phyloP scores from a whole-genome alignment of 2,797 vertebrate genomes.

The Amniataba percoides region DNA sequence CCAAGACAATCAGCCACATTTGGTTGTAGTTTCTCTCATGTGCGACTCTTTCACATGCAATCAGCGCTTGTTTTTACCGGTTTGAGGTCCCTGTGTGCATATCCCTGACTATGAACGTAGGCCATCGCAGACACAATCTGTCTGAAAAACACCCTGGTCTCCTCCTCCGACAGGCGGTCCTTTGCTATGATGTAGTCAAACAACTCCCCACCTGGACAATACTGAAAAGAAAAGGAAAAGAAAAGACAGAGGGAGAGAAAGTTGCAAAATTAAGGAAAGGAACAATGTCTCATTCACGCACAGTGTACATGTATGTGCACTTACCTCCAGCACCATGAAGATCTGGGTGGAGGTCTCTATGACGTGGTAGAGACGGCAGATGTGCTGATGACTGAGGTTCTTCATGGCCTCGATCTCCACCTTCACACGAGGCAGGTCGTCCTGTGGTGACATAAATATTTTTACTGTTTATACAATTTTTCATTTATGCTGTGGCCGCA shows the following conservation, averaged over 20 bases:
- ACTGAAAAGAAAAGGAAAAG: constrained; percentile 85
- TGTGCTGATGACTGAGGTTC: constrained; percentile 93
- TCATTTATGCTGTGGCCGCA: background rate
- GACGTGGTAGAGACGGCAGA: constrained; percentile 94
- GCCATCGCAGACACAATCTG: constrained; percentile 95
- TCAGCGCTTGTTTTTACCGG: constrained; percentile 85
- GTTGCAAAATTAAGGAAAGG: background rate
- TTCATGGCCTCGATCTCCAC: constrained; percentile 96
- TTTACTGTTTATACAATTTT: background rate
- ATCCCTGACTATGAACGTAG: constrained; percentile 94
- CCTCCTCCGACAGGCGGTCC: constrained; percentile 92
- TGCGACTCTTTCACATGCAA: background rate
- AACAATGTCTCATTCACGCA: background rate
- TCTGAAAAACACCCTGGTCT: constrained; percentile 92
- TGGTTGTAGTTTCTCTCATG: background rate
- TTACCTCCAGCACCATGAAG: constrained; percentile 96
- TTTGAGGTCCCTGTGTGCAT: constrained; percentile 96
- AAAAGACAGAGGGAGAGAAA: background rate
- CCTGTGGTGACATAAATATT: constrained; percentile 77
- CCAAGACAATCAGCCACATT: background rate
- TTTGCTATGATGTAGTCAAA: constrained; percentile 97
- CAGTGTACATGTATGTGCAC: background rate
- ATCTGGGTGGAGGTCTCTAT: constrained; percentile 94
- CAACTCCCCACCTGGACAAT: constrained; percentile 95
- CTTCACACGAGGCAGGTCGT: constrained; percentile 93